A percentile compares a stretch with the other conserved stretches of the same genome.
Conservation (phyloP, 2,797 vertebrate genomes). For the Karalla daura region DNA sequence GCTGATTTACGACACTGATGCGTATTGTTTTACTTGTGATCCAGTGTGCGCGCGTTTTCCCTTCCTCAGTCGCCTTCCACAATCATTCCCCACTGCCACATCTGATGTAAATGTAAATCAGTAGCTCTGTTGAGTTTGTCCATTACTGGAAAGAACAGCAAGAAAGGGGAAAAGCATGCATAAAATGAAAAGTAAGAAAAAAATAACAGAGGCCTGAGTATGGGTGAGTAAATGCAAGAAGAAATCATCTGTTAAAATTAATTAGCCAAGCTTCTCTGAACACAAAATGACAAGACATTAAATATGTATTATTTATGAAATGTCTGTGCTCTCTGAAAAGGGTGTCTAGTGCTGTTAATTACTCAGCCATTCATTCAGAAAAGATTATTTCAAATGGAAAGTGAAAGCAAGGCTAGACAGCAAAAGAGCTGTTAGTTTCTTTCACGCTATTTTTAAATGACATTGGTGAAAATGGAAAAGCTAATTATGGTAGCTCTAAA, state of each 20-base stretch:
- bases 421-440: conserved; percentile 78
- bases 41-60: conserved; percentile 24
- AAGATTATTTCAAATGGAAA: conserved; percentile 86
- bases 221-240: conserved; percentile 81
- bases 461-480: conserved; percentile 83
- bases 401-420: conserved; percentile 83
- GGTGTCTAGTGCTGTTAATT: conserved; percentile 87
- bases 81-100: conserved; percentile 24
- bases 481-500: conserved; percentile 84
- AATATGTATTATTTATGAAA: conserved; percentile 91
- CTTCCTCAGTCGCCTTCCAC: conserved; percentile 23
- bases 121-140: conserved; percentile 57
- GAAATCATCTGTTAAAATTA: conserved; percentile 95
- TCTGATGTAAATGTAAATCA: conserved; percentile 59
- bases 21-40: conserved; percentile 46
- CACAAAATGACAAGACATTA: conserved; percentile 91
- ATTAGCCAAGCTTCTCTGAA: conserved; percentile 87
- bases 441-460: conserved; percentile 80
- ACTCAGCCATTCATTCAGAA: conserved; percentile 88
- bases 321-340: conserved; percentile 84
- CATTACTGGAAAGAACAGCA: conserved; percentile 42
- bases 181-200: conserved; percentile 54
- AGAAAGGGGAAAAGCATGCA: conserved; percentile 65
- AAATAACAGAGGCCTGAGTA: conserved; percentile 70
- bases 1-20: conserved; percentile 52